Evolutionary conservation across 2,113 vertebrate species (phyloP).

Genomic region (Esox niger): DNA sequence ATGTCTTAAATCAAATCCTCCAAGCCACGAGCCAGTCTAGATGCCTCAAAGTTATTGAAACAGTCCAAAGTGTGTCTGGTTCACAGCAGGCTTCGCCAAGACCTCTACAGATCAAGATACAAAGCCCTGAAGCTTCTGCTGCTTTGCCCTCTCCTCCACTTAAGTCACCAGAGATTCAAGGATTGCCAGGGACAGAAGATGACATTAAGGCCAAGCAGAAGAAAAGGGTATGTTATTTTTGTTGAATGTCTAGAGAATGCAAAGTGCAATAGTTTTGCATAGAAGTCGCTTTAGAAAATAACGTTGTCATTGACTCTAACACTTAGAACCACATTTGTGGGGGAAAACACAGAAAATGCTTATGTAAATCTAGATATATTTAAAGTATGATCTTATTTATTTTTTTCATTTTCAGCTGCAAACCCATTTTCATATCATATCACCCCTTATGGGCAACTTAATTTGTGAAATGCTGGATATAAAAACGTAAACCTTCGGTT

Average conservation of each 20-base stretch:
- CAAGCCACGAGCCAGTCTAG: background rate
- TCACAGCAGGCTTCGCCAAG: background rate
- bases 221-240: background rate
- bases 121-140: background rate
- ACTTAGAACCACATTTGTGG: no score
- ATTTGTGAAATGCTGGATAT: no score
- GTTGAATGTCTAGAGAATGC: background rate
- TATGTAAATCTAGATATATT: no score
- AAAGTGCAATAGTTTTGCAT: no score
- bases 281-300: no score
- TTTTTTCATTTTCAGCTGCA: no score
- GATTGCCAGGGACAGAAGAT: background rate
- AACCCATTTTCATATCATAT: no score
- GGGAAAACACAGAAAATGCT: no score
- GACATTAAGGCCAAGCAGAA: constrained; percentile 10
- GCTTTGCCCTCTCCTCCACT: background rate
- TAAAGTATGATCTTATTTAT: no score
- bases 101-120: background rate
- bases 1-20: background rate
- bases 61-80: background rate
- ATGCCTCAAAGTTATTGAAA: constrained; percentile 9
- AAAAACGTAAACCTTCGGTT: no score
- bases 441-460: no score
- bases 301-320: no score
- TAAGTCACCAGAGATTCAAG: background rate